Conservation (phyloP, 2,797 vertebrate genomes). For the Catostomus latipinnis region DNA sequence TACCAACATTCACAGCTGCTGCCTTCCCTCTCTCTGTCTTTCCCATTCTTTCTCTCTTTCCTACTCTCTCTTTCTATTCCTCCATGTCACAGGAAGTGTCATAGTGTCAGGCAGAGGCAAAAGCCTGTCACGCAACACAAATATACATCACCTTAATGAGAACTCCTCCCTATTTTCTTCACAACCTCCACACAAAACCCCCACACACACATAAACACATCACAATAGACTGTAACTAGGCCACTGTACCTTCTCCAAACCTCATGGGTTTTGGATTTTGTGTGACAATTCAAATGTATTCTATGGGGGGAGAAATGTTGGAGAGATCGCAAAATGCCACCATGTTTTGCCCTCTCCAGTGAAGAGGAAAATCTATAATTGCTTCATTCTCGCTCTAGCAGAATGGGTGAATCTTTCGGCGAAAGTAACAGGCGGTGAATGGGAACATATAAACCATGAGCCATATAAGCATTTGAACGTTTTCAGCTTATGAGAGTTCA, state of each 20-base stretch:
- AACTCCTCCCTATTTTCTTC: slow-evolving; percentile 47
- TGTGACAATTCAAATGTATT: slow-evolving; percentile 73
- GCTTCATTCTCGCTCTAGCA: slow-evolving; percentile 46
- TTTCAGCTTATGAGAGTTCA: slow-evolving; percentile 20
- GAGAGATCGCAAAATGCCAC: slow-evolving; percentile 55
- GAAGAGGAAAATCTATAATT: slow-evolving; percentile 68
- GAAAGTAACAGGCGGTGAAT: slow-evolving; percentile 35
- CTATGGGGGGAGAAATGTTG: slow-evolving; percentile 31
- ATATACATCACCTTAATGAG: slow-evolving; percentile 60
- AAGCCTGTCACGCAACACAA: slow-evolving; percentile 57
- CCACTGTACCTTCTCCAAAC: slow-evolving; percentile 61
- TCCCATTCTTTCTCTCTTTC: not conserved
- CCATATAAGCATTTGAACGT: slow-evolving; percentile 6
- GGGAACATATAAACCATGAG: slow-evolving; percentile 35
- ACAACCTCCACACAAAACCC: slow-evolving; percentile 25
- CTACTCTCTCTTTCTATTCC: slow-evolving; percentile 35
- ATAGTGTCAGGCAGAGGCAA: slow-evolving; percentile 58
- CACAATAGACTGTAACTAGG: slow-evolving; percentile 63
- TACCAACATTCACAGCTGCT: slow-evolving; percentile 38
- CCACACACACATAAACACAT: slow-evolving; percentile 48
- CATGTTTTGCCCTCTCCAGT: slow-evolving; percentile 62
- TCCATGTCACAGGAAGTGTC: slow-evolving; percentile 51
- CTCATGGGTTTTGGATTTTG: slow-evolving; percentile 57
- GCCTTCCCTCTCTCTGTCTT: slow-evolving; percentile 18
- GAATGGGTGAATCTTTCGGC: slow-evolving; percentile 19